Evolutionary conservation across 92 coral and sea anemone genomes (phyloP).

Genomic region (Metridium senile): DNA sequence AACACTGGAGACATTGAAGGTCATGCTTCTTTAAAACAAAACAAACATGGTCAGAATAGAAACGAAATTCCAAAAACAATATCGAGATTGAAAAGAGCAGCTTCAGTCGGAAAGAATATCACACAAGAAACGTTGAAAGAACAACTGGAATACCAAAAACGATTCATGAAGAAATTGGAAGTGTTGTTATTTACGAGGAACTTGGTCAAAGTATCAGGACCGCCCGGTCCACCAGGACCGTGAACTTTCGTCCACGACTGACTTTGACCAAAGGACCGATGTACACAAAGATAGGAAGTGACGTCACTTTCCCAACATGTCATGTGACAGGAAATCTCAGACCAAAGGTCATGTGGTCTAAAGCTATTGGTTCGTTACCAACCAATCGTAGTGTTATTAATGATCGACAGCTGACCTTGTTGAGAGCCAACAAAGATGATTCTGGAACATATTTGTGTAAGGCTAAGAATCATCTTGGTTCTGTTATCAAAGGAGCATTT

Average conservation of each 20-base stretch:
- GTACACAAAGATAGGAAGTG: slow-evolving; percentile 16
- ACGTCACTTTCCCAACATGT: slow-evolving; percentile 30
- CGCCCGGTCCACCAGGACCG: slow-evolving; percentile 27
- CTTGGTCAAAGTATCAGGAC: neutral
- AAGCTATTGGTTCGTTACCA: too few relatives aligned
- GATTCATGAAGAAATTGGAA: neutral
- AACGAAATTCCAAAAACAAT: neutral
- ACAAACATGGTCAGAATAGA: neutral
- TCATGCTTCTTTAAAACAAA: neutral
- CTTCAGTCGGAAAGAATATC: neutral
- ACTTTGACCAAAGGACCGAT: too few relatives aligned
- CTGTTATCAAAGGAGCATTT: neutral
- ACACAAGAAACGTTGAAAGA: neutral
- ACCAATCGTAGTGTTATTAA: too few relatives aligned
- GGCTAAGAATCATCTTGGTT: slow-evolving; percentile 15
- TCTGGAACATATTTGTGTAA: too few relatives aligned
- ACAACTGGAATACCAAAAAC: neutral
- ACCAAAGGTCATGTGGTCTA: slow-evolving; percentile 40
- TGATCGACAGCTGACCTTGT: neutral
- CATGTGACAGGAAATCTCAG: slow-evolving; percentile 31
- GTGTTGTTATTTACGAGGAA: neutral
- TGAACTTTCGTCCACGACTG: too few relatives aligned
- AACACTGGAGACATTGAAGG: neutral
- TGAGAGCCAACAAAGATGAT: neutral
- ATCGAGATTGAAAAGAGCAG: neutral